phyloP scores from a whole-genome alignment of 1,140 invertebrate genomes.

The Leptestheria dahalacensis region DNA sequence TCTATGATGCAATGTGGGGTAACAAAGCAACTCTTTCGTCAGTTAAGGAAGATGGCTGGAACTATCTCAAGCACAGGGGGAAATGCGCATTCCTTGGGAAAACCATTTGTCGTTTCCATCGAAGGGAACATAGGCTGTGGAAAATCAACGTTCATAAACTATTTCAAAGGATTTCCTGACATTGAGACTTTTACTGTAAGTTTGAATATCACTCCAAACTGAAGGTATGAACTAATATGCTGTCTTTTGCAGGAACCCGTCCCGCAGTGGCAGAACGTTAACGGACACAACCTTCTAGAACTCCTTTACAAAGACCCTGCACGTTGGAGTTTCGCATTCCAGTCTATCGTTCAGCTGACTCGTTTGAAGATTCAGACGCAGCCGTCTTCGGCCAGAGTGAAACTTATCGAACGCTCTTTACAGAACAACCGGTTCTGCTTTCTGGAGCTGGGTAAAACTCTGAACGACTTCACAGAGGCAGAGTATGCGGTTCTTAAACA shows the following conservation, averaged over 20 bases:
- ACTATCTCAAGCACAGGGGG: no score
- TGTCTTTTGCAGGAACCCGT: constrained; percentile 46
- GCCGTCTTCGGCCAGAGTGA: constrained; percentile 43
- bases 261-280: constrained; percentile 64
- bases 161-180: neutral
- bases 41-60: neutral
- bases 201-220: neutral
- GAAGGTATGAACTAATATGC: neutral
- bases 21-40: no score
- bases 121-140: neutral
- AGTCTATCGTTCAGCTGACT: constrained; percentile 75
- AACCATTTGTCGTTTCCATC: neutral
- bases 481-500: neutral
- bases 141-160: neutral
- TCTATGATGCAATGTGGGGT: no score
- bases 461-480: constrained; percentile 6
- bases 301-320: constrained; percentile 69
- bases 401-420: constrained; percentile 78
- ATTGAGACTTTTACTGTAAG: neutral
- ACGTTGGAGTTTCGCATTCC: constrained; percentile 69
- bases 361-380: constrained; percentile 63
- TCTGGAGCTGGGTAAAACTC: constrained; percentile 9
- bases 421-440: constrained; percentile 45
- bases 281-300: constrained; percentile 67
- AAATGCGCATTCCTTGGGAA: neutral